Evolutionary conservation across 1,140 invertebrate genomes (phyloP), one percentile per base, ranked within the genome.

Genomic region (Eumeta japonica): DNA sequence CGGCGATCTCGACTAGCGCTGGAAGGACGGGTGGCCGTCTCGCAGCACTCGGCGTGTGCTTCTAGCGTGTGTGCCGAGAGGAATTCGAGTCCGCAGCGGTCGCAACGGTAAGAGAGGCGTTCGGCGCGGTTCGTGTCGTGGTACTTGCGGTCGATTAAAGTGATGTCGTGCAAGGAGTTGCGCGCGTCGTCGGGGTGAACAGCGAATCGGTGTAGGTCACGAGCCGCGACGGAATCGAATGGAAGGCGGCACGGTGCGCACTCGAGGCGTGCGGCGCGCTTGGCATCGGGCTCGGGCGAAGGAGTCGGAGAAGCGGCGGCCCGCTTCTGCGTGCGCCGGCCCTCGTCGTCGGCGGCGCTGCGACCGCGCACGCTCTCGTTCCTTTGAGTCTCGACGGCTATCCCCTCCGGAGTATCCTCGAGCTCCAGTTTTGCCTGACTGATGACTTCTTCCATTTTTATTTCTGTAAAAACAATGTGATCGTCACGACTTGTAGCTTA

Each of bases 141-240:
- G 5, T 24, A n/a, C 20, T n/a, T 7, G 20, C 20, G n/a, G 53
- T 91, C 87, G 1, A 87, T 80, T 55, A 88, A 89, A 2, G 81
- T 84, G n/a, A 89, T 62, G 61, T 91, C 86, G 34, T 84, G 77
- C 56, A 87, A 90, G 2, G 86, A 85, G 1, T 81, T 60, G 36
- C 58, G 64, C 1, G 61, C 50, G 18, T 80, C 75, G 36, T 72
- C 76, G 14, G 67, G 76, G 46, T 86, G 85, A 1, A 62, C 67
- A 50, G 80, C 81, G 48, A 70, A 79, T 18, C 79, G 73, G 55
- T 89, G 86, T 4, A 83, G 71, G 49, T 84, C 85, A n/a, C 87
- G 70, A 2, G 82, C 80, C 13, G 83, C 81, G 17, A 84, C 80
- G 16, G 83, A 89, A 38, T 82, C 81, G 56, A 89, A 91, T 0